phyloP scores from a whole-genome alignment of 2,797 vertebrate species.

The Monodelphis domestica region DNA sequence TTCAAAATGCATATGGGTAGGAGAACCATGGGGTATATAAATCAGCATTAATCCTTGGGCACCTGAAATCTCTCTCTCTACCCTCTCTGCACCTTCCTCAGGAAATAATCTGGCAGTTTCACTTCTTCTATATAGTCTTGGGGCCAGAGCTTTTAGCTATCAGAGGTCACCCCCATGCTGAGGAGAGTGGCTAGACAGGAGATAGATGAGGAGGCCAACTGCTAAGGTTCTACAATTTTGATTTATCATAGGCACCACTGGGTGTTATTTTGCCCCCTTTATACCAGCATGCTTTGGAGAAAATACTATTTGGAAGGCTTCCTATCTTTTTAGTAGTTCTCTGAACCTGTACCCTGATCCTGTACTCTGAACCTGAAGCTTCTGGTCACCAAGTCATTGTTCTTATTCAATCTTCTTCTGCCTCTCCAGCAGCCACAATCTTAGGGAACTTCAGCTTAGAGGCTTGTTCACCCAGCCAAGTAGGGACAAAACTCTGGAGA shows the following conservation, averaged over 20 bases:
- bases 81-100: neutral
- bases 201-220: neutral
- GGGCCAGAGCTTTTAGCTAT: too few species aligned
- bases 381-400: neutral
- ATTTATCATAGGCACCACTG: neutral
- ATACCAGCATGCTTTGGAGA: neutral
- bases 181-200: neutral
- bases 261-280: neutral
- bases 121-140: neutral
- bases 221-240: neutral
- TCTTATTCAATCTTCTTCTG: neutral
- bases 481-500: neutral
- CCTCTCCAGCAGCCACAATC: neutral
- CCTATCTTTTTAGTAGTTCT: neutral
- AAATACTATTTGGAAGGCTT: neutral
- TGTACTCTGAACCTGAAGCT: neutral
- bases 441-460: neutral
- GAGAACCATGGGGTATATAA: neutral
- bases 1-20: neutral
- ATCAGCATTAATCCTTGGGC: neutral
- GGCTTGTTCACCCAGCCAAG: neutral
- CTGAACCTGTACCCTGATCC: neutral
- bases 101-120: neutral
- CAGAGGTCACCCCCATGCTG: neutral
- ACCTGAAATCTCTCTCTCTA: slow-evolving; percentile 18